phyloP scores from a whole-genome alignment of 2,888 invertebrate species.

The Luperina testacea region DNA sequence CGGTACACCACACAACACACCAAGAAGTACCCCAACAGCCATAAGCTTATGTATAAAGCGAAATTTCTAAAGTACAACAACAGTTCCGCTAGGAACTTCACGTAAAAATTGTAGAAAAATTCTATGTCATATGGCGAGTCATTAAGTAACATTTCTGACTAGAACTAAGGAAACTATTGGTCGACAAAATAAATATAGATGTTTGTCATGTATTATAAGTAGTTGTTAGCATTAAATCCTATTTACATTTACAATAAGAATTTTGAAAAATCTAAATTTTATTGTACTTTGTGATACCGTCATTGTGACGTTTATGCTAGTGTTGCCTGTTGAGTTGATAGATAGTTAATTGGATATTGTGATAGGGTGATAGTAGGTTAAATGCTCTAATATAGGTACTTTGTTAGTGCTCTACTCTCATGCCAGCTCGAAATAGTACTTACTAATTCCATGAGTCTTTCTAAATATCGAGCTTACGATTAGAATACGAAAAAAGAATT shows the following conservation, averaged over 20 bases:
- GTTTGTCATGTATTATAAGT: constrained; percentile 48
- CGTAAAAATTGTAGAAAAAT: constrained; percentile 80
- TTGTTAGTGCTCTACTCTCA: background rate
- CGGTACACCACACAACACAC: constrained; percentile 88
- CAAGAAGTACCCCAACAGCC: constrained; percentile 88
- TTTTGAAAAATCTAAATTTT: constrained; percentile 44
- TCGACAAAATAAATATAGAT: constrained; percentile 28
- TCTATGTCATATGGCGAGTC: constrained; percentile 76
- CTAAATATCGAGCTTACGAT: too few relatives aligned
- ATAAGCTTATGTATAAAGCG: constrained; percentile 87
- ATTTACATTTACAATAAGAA: constrained; percentile 45
- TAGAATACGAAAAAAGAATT: too few relatives aligned
- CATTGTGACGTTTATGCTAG: constrained; percentile 63
- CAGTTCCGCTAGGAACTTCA: constrained; percentile 80
- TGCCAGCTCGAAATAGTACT: too few relatives aligned
- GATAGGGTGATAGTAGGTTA: too few relatives aligned
- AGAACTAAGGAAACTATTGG: constrained; percentile 66
- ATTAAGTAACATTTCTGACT: constrained; percentile 84
- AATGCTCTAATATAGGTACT: too few relatives aligned
- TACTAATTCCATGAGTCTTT: too few relatives aligned
- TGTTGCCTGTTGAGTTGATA: constrained; percentile 4
- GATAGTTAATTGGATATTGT: too few relatives aligned
- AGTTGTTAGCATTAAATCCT: constrained; percentile 40
- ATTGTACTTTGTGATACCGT: constrained; percentile 58
- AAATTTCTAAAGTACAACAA: constrained; percentile 84